Conservation (phyloP, 2,113 vertebrate genomes). For the Barbus barbus region DNA sequence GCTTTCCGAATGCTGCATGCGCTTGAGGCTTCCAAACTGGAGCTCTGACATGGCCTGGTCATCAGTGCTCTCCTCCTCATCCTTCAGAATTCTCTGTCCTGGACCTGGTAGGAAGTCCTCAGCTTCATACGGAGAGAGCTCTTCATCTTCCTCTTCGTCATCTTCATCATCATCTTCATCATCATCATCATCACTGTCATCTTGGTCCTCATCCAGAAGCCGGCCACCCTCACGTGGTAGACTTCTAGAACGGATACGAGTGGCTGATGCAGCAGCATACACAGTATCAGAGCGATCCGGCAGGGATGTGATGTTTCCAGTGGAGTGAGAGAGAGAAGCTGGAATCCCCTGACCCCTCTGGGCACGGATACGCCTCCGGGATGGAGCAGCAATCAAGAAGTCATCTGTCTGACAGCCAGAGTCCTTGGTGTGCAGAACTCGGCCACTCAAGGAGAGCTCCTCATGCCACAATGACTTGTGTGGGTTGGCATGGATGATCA, state of each 20-base stretch:
- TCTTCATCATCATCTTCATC: constrained; percentile 74
- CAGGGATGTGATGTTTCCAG: constrained; percentile 92
- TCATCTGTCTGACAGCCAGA: constrained; percentile 98
- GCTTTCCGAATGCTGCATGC: constrained; percentile 83
- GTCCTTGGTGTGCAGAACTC: constrained; percentile 87
- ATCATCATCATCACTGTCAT: constrained; percentile 71
- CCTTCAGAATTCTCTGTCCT: constrained; percentile 81
- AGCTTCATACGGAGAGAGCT: constrained; percentile 83
- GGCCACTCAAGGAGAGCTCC: constrained; percentile 82
- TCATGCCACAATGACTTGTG: constrained; percentile 82
- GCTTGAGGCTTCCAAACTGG: constrained; percentile 84
- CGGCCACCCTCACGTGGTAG: constrained; percentile 91
- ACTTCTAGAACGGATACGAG: constrained; percentile 89
- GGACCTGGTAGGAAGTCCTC: constrained; percentile 82
- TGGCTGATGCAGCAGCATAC: constrained; percentile 79
- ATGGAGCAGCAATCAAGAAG: constrained; percentile 93
- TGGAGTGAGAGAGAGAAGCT: constrained; percentile 91
- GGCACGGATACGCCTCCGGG: constrained; percentile 90
- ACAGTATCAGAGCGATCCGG: constrained; percentile 85
- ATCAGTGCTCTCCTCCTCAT: constrained; percentile 84
- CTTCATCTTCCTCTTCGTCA: constrained; percentile 76
- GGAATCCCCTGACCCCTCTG: constrained; percentile 91
- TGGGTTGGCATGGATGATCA: constrained; percentile 90
- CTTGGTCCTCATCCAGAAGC: constrained; percentile 82
- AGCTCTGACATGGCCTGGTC: constrained; percentile 84